These are phyloP conservation scores for Sterrhoptilus dennistouni DNA, from an alignment of 2,113 vertebrate genomes.

Conservation along the genomic window DNA sequence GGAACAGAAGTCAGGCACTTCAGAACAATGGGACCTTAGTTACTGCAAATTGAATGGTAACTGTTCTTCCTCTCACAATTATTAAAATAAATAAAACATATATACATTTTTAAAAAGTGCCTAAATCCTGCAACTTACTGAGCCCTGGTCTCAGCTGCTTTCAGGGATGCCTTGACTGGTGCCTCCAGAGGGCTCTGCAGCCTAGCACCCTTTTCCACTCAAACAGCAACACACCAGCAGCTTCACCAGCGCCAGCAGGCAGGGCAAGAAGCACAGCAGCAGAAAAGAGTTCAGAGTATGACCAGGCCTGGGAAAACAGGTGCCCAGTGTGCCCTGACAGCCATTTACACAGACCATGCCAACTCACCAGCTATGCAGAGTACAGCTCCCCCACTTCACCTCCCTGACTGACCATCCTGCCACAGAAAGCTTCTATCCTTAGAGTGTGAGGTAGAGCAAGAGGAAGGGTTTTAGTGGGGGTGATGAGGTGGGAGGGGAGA, in stretches of 20 bases:
- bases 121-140: background rate
- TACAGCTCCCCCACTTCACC: fast-evolving
- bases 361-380: background rate
- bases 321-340: background rate
- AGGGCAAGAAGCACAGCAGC: background rate
- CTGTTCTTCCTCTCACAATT: background rate
- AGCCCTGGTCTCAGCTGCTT: background rate
- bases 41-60: background rate
- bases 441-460: fast-evolving
- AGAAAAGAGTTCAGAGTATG: fast-evolving
- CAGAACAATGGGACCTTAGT: background rate
- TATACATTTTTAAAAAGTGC: background rate
- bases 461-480: background rate
- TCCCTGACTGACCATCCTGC: background rate
- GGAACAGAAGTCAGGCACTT: background rate
- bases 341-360: fast-evolving
- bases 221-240: fast-evolving
- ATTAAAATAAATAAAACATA: background rate
- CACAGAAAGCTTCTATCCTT: fast-evolving
- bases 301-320: background rate
- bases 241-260: background rate
- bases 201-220: background rate
- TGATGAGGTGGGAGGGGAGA: fast-evolving
- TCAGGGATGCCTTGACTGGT: background rate
- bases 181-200: fast-evolving